Base-by-base conservation (phyloP, 2,113 vertebrate species). In the Hippocampus zosterae region DNA sequence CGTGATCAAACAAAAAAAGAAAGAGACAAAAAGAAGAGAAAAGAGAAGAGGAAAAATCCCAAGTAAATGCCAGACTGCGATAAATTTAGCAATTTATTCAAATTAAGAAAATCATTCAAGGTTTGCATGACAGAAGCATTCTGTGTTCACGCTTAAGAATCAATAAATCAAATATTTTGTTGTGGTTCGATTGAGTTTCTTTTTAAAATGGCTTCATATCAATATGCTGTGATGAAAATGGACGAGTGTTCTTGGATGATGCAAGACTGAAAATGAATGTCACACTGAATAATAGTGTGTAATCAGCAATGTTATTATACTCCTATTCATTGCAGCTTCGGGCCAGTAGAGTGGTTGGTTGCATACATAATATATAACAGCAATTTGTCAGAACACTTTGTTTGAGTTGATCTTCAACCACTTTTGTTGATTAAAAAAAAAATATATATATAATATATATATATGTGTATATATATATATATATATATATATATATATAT, bases 101-200 rank as follows among this genome's bases (percentile, higher is more conserved):
- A 74, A 72, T 84, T 76, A 90, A 68, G 64, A 84, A 78, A 73
- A 61, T 33, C 70, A 82, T 83, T 87, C 75, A 75, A 62, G 73
- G 80, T 70, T 66, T 72, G 61, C 60, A 79, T 65, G 80, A 65
- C 72, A 81, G 84, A 76, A 76, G 79, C 52, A 72, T 56, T 73
- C 7, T 37, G 69, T 73, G 67, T 79, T 82, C 66, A 71, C 82
- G 72, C 78, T 81, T 67, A 18, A 4, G 46, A 56, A 42, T 13
- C 53, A 72, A 71, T 72, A 60, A 72, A 72, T 65, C 46, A 67
- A 66, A 75, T 27, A 69, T 78, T 65, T 66, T 74, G 56, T 4
- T 56, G 73, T 78, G 67, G 37, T 68, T 69, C 52, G 27, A 65
- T 72, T 23, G 69, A 48, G 29, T 33, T 33, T 70, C 27, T 67